phyloP scores from a whole-genome alignment of 2,797 vertebrate genomes.

The Schizothorax lantsangensis region DNA sequence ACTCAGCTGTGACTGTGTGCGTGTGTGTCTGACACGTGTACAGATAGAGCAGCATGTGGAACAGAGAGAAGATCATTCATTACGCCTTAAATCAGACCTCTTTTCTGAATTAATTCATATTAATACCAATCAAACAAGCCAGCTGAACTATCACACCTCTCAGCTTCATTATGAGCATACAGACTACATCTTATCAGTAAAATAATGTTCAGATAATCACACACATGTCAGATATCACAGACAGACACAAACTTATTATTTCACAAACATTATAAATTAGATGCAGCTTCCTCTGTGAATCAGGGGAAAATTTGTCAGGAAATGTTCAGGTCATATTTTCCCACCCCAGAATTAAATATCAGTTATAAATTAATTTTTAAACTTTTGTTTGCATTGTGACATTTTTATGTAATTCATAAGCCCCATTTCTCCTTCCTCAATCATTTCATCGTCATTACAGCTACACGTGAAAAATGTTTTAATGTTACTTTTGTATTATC shows the following conservation, averaged over 20 bases:
- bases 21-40: slow-evolving; percentile 36
- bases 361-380: background rate
- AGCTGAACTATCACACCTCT: slow-evolving; percentile 7
- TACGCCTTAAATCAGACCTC: slow-evolving; percentile 14
- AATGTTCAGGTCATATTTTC: background rate
- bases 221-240: background rate
- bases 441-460: background rate
- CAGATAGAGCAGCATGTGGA: slow-evolving; percentile 65
- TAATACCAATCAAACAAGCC: slow-evolving; percentile 20
- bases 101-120: slow-evolving; percentile 23
- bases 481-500: background rate
- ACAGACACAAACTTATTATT: background rate
- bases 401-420: background rate
- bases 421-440: background rate
- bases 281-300: background rate
- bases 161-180: slow-evolving; percentile 9
- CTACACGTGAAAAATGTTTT: background rate
- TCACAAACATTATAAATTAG: background rate
- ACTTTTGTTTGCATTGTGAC: background rate
- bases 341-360: background rate
- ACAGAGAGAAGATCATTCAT: slow-evolving; percentile 63
- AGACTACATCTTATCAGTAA: background rate
- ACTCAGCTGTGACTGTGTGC: slow-evolving; percentile 52
- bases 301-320: background rate
- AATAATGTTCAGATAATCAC: slow-evolving; percentile 6